These are phyloP conservation scores for Liolophura sinensis DNA, from an alignment of 1,140 invertebrate species.

Conservation along the genomic window DNA sequence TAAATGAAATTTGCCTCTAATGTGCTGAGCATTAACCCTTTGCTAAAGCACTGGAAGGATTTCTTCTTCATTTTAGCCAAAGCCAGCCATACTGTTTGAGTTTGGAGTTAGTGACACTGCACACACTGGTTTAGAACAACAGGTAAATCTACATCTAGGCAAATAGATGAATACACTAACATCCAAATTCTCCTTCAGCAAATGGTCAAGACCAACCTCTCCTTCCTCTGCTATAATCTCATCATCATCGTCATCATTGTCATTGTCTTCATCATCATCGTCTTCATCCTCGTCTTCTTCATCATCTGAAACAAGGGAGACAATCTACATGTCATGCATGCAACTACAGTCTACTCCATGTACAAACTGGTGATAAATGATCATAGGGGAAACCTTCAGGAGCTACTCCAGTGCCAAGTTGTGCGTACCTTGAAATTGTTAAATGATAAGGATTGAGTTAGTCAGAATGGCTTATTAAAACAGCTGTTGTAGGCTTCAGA, in stretches of 20 bases:
- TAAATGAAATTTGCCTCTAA: background rate
- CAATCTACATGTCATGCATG: background rate
- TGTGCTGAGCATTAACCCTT: background rate
- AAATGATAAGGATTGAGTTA: background rate
- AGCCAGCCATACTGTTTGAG: background rate
- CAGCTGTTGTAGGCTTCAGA: no score
- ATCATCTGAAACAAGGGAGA: constrained; percentile 16
- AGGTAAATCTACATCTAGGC: background rate
- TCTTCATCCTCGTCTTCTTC: constrained; percentile 37
- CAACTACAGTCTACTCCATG: background rate
- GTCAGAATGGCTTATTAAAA: background rate
- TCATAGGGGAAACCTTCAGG: background rate
- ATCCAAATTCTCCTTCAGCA: constrained; percentile 72
- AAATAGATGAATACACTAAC: constrained; percentile 28
- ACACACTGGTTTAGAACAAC: background rate
- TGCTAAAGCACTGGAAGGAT: background rate
- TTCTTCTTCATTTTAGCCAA: background rate
- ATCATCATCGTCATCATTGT: constrained; percentile 54
- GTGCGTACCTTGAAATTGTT: background rate
- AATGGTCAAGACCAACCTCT: constrained; percentile 68
- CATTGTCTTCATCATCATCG: constrained; percentile 53
- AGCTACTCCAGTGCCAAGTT: background rate
- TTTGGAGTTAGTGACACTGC: background rate
- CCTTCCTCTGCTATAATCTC: constrained; percentile 31
- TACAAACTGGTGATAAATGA: background rate